Evolutionary conservation across 1,140 invertebrate species (phyloP), one percentile per base, ranked within the genome.

Genomic region (Procambarus virginalis): DNA sequence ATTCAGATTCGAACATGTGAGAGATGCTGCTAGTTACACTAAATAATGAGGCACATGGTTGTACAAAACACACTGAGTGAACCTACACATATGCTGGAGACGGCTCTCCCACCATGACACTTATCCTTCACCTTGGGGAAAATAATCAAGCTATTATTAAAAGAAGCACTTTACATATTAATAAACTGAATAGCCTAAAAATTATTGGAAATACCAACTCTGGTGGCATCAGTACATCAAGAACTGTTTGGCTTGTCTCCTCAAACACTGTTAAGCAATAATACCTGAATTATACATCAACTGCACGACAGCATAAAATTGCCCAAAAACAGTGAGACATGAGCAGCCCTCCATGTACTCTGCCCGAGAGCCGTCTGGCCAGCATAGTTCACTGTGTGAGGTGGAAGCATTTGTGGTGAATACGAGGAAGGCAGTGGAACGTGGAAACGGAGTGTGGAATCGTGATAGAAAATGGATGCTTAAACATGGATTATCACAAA

Each of bases 1-100:
- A 84, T 89, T 84, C 76, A 84, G 78, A 84, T 89, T 89, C 88
- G 55, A 48, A 84, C 88, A 89, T 89, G 88, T 84, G 88, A 89
- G 88, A 89, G 88, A 84, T 89, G 88, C 88, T 89, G 88, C 88
- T 84, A 89, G 73, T 90, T 86, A 90, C 89, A 90, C 89, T 90
- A 90, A 90, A 86, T 90, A 90, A 90, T 90, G 83, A 90, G 89
- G 89, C 89, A 90, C 89, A 90, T 90, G 89, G 89, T 90, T 90
- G 89, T 90, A 90, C 89, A 90, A 90, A 90, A 90, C 89, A 90
- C 89, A 90, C 83, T 68, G 51, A 85, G 84, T 86, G 84, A 85
- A 90, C 83, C 51, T 75, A 90, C 77, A 90, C 60, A 81, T 80
- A 90, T 86, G 84, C 89, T 86, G 84, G 70, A 85, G 83, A 86